These are phyloP conservation scores for Laothoe populi DNA, from an alignment of 2,888 invertebrate species.

Conservation along the genomic window DNA sequence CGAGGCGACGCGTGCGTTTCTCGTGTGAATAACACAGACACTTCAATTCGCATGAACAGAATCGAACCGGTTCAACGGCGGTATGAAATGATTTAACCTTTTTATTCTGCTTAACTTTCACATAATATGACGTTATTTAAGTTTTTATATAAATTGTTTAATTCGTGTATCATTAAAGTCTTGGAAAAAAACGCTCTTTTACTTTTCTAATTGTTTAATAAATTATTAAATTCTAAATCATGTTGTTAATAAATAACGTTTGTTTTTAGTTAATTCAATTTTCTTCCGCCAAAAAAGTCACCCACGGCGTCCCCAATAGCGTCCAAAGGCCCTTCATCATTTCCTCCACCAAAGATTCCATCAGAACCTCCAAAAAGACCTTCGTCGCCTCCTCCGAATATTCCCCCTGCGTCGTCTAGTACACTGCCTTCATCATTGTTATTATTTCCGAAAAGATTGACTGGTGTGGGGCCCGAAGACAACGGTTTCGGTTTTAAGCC, in stretches of 20 bases:
- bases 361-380: slow-evolving; percentile 38
- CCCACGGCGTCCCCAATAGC: slow-evolving; percentile 74
- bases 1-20: slow-evolving; percentile 58
- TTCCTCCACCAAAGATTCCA: slow-evolving; percentile 46
- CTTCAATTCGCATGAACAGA: slow-evolving; percentile 65
- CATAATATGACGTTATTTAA: slow-evolving; percentile 35
- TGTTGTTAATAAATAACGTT: not conserved
- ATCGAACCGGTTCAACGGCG: slow-evolving; percentile 70
- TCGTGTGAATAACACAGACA: slow-evolving; percentile 64
- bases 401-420: slow-evolving; percentile 57
- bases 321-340: slow-evolving; percentile 64
- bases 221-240: not conserved
- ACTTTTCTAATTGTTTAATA: not conserved
- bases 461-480: slow-evolving; percentile 69
- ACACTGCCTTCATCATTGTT: slow-evolving; percentile 57
- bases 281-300: slow-evolving; percentile 63
- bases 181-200: not conserved
- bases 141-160: not conserved
- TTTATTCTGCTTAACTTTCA: slow-evolving; percentile 64
- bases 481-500: slow-evolving; percentile 76
- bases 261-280: slow-evolving; percentile 32
- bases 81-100: slow-evolving; percentile 58
- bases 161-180: too few relatives aligned
- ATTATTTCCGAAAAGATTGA: slow-evolving; percentile 67
- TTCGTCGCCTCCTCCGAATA: slow-evolving; percentile 46